Evolutionary conservation across 2,113 vertebrate species (phyloP).

Genomic region (Antechinus flavipes): DNA sequence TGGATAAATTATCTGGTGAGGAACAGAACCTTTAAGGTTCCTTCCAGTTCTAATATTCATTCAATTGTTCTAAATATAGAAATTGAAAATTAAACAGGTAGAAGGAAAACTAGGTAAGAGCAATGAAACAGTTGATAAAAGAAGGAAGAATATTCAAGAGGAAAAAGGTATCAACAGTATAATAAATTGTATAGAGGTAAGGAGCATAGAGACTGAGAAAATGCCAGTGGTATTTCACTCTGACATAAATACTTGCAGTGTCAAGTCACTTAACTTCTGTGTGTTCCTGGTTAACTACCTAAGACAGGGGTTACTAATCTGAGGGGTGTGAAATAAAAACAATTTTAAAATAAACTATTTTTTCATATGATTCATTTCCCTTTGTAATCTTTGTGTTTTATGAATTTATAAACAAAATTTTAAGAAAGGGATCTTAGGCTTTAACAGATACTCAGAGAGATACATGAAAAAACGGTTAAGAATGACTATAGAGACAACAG

Average conservation of each 20-base stretch:
- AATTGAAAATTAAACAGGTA: too few species aligned
- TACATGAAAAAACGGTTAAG: background rate
- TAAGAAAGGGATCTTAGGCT: background rate
- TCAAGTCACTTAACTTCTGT: background rate
- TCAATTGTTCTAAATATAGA: too few species aligned
- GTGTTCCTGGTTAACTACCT: background rate
- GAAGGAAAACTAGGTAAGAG: too few species aligned
- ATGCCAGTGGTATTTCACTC: background rate
- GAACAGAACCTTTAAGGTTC: too few species aligned
- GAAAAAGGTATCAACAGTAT: background rate
- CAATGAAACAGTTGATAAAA: too few species aligned
- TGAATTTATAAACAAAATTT: background rate
- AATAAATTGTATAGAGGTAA: background rate
- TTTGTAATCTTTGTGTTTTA: background rate
- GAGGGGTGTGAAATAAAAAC: background rate
- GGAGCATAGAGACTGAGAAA: background rate
- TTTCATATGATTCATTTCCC: background rate
- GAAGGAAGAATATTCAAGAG: too few species aligned
- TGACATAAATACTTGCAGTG: background rate
- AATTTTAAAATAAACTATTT: background rate
- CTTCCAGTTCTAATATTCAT: too few species aligned
- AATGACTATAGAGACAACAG: background rate
- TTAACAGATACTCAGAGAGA: background rate
- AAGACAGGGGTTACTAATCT: background rate
- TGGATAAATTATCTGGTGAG: too few species aligned